Percentiles rank a stretch among this genome's conserved stretches.
Conservation (phyloP, 1,140 invertebrate genomes). For the Teleopsis dalmanni region DNA sequence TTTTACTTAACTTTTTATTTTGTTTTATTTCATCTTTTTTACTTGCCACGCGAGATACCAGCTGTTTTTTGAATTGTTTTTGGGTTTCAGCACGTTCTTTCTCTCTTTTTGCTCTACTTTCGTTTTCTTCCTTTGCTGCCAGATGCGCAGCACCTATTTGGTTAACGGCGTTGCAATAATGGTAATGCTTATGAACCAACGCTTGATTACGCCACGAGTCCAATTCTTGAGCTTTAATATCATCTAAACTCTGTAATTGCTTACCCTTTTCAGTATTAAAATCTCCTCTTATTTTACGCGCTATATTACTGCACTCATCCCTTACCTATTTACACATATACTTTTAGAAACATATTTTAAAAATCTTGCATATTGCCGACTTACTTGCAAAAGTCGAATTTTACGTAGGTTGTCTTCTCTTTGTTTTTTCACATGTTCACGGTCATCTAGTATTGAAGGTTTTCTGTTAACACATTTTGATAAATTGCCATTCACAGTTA, state of each 20-base stretch:
- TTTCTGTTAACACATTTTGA: slow-evolving; percentile 7
- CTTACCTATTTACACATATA: slow-evolving; percentile 29
- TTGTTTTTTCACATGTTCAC: slow-evolving; percentile 27
- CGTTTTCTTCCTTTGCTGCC: slow-evolving; percentile 29
- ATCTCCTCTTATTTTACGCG: slow-evolving; percentile 27
- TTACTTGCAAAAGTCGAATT: slow-evolving; percentile 35
- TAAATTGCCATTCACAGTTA: slow-evolving; percentile 22
- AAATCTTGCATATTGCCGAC: neutral
- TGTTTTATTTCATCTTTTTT: too few relatives aligned
- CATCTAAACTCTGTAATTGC: slow-evolving; percentile 25
- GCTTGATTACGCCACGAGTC: slow-evolving; percentile 33
- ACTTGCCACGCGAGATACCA: neutral
- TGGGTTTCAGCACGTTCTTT: neutral
- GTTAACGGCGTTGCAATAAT: slow-evolving; percentile 30
- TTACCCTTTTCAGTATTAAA: slow-evolving; percentile 25
- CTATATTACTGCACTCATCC: slow-evolving; percentile 29
- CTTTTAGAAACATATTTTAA: neutral
- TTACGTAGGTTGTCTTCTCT: slow-evolving; percentile 34
- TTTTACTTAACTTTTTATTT: too few relatives aligned
- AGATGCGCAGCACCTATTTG: slow-evolving; percentile 35
- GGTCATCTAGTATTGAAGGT: slow-evolving; percentile 20
- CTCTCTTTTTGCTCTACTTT: slow-evolving; percentile 7
- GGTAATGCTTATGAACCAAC: slow-evolving; percentile 27
- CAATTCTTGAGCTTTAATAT: slow-evolving; percentile 25
- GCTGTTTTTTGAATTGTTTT: slow-evolving; percentile 9